Evolutionary conservation across 2,113 vertebrate species (phyloP).

Genomic region (Vulpes lagopus): DNA sequence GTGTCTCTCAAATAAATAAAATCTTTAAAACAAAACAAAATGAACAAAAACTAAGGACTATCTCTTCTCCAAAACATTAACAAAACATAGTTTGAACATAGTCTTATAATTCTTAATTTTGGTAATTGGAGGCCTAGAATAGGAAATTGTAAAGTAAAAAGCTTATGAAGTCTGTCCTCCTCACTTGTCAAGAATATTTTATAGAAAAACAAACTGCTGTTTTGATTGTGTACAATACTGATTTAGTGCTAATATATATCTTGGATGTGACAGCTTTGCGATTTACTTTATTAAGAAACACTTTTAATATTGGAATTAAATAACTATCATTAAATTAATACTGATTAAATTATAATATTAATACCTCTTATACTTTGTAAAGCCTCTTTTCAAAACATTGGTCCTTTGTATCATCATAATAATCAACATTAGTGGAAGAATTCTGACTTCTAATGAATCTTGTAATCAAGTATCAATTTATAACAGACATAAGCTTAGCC

Average conservation of each 20-base stretch:
- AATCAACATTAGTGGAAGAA: constrained; percentile 15
- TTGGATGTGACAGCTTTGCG: background rate
- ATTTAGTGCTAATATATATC: background rate
- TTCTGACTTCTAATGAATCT: constrained; percentile 6
- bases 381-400: constrained; percentile 13
- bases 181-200: constrained; percentile 15
- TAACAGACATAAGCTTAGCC: background rate
- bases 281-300: constrained; percentile 12
- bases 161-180: background rate
- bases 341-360: constrained; percentile 41
- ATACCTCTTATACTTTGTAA: background rate
- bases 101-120: constrained; percentile 37
- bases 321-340: constrained; percentile 43
- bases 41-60: background rate
- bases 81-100: background rate
- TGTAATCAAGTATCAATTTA: background rate
- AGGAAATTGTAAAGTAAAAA: background rate
- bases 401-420: constrained; percentile 14
- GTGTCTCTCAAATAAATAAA: no score
- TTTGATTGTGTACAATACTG: background rate
- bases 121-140: background rate
- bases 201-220: background rate
- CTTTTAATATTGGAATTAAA: constrained; percentile 39
- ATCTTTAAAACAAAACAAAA: no score
- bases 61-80: background rate